Percentiles rank a stretch among this genome's conserved stretches.
phyloP scores from a whole-genome alignment of 1,140 invertebrate species.

The Camponotus vicinus region DNA sequence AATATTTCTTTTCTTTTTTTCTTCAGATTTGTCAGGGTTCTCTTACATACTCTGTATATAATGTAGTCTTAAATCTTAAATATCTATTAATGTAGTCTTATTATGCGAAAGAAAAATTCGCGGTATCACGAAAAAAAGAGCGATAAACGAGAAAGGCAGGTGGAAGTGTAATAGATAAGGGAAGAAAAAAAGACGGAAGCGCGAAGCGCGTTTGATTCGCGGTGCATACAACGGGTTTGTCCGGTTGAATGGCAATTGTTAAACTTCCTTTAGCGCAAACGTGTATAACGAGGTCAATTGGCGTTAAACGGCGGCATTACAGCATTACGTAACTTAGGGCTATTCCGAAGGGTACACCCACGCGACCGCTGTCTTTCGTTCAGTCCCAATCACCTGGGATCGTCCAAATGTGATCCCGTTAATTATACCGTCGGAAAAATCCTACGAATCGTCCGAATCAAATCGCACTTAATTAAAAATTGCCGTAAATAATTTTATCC shows the following conservation, averaged over 20 bases:
- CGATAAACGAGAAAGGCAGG: slow-evolving; percentile 15
- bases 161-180: not conserved
- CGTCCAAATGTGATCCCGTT: not conserved
- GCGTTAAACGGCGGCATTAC: slow-evolving; percentile 85
- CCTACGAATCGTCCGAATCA: not conserved
- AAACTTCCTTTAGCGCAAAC: slow-evolving; percentile 85
- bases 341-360: slow-evolving; percentile 85
- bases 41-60: not conserved
- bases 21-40: not conserved
- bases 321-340: slow-evolving; percentile 85
- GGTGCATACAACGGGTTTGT: slow-evolving; percentile 79
- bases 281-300: slow-evolving; percentile 86
- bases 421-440: not conserved
- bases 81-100: too few species aligned
- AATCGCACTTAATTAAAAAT: not conserved
- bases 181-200: slow-evolving; percentile 81
- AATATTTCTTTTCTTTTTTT: too few species aligned
- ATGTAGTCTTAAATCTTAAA: not conserved
- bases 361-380: slow-evolving; percentile 74
- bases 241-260: slow-evolving; percentile 85
- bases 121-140: not conserved
- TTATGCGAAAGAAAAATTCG: too few species aligned
- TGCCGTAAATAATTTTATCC: not conserved
- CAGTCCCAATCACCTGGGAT: slow-evolving; percentile 57
- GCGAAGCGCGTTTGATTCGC: slow-evolving; percentile 76